Conservation (phyloP, 2,113 vertebrate genomes). For the Chloropsis cyanopogon region DNA sequence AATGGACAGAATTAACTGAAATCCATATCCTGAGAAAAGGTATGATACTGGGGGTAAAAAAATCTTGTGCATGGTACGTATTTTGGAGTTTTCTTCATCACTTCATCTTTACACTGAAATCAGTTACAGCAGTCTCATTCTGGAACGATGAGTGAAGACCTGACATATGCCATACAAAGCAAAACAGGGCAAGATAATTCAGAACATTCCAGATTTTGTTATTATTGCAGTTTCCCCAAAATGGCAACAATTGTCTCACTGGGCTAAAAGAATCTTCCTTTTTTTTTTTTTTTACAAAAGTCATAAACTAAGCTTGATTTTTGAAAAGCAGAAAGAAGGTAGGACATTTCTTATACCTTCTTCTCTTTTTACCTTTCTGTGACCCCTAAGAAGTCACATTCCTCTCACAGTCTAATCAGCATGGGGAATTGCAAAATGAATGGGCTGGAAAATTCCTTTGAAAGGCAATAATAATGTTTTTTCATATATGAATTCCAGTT, state of each 20-base stretch:
- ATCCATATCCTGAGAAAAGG: not conserved
- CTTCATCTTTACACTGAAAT: not conserved
- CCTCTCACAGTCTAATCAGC: slow-evolving; percentile 49
- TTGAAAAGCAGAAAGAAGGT: slow-evolving; percentile 63
- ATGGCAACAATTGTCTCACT: not conserved
- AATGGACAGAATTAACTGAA: not conserved
- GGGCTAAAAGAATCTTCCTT: slow-evolving; percentile 26
- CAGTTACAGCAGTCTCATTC: not conserved
- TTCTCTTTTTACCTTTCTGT: slow-evolving; percentile 68
- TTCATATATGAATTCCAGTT: slow-evolving; percentile 30
- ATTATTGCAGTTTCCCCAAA: not conserved
- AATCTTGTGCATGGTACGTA: not conserved
- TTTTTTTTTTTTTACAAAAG: slow-evolving; percentile 59
- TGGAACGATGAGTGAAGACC: not conserved
- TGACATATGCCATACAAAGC: not conserved
- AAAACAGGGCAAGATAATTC: not conserved
- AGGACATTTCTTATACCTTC: slow-evolving; percentile 50
- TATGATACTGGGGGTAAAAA: not conserved
- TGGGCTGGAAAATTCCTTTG: slow-evolving; percentile 55
- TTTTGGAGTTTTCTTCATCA: not conserved
- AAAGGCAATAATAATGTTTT: slow-evolving; percentile 56
- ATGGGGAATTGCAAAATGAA: slow-evolving; percentile 53
- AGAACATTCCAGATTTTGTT: not conserved
- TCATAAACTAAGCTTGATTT: slow-evolving; percentile 57
- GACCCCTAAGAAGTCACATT: slow-evolving; percentile 42